A percentile compares a stretch with the other conserved stretches of the same genome.
These are phyloP conservation scores for Mya arenaria DNA, from an alignment of 1,140 invertebrate species.

Conservation along the genomic window DNA sequence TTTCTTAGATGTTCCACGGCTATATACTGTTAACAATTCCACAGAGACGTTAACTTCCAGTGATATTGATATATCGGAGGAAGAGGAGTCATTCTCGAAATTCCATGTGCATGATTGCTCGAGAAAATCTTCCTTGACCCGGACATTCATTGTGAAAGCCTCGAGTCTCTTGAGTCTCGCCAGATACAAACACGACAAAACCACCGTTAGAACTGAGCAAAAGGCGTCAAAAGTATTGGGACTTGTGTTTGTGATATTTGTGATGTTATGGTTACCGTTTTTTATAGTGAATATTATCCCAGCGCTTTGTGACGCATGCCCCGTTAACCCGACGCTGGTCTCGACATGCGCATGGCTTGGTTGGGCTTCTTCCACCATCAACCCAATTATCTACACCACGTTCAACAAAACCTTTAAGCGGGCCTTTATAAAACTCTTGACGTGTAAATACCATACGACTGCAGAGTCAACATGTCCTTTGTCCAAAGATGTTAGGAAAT, in stretches of 20 bases:
- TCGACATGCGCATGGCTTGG: slow-evolving; percentile 72
- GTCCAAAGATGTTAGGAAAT: too few species aligned
- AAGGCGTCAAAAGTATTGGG: slow-evolving; percentile 89
- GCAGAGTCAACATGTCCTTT: too few species aligned
- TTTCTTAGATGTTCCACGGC: slow-evolving; percentile 7
- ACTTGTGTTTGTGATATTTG: slow-evolving; percentile 71
- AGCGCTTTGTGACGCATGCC: slow-evolving; percentile 80
- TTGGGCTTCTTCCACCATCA: slow-evolving; percentile 72
- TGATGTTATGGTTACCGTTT: slow-evolving; percentile 73
- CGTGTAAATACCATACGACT: slow-evolving; percentile 64
- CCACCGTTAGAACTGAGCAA: slow-evolving; percentile 87
- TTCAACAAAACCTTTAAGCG: slow-evolving; percentile 73
- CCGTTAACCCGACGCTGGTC: slow-evolving; percentile 72
- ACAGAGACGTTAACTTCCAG: slow-evolving; percentile 35
- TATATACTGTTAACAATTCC: background rate
- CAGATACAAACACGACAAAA: slow-evolving; percentile 34
- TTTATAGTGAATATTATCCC: slow-evolving; percentile 72
- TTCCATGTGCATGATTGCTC: slow-evolving; percentile 15
- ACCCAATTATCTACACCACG: slow-evolving; percentile 78
- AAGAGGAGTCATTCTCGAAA: slow-evolving; percentile 37
- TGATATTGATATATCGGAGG: slow-evolving; percentile 6
- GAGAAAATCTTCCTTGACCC: slow-evolving; percentile 52
- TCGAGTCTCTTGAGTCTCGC: slow-evolving; percentile 55
- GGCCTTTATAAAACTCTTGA: slow-evolving; percentile 67
- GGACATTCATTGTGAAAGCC: slow-evolving; percentile 57